Evolutionary conservation across 2,888 invertebrate genomes (phyloP).

Genomic region (Lithophane semibrunnea): DNA sequence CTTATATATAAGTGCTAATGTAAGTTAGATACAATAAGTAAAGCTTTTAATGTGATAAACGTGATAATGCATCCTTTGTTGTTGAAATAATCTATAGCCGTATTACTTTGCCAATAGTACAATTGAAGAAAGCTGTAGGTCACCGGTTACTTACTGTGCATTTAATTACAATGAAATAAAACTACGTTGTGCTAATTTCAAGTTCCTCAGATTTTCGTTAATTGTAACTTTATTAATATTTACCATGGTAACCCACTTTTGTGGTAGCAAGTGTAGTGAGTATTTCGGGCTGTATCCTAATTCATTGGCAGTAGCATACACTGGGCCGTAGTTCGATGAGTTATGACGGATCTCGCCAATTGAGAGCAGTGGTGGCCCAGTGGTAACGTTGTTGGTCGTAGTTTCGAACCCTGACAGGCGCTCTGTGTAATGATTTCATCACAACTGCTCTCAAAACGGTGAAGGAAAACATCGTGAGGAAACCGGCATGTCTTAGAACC

Average conservation of each 20-base stretch:
- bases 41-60: too few species aligned
- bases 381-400: too few species aligned
- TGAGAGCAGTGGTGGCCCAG: too few species aligned
- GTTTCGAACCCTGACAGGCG: too few species aligned
- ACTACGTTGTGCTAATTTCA: conserved; percentile 6
- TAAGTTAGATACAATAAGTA: too few species aligned
- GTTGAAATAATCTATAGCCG: background rate
- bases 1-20: too few species aligned
- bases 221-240: background rate
- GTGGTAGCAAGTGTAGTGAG: conserved; percentile 7
- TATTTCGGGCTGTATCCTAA: conserved; percentile 16
- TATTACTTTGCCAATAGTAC: conserved; percentile 26
- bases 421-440: too few species aligned
- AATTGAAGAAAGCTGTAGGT: background rate
- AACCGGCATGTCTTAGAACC: too few species aligned
- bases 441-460: too few species aligned
- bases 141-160: conserved; percentile 4
- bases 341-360: background rate
- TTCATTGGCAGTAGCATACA: conserved; percentile 2
- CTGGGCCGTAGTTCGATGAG: background rate
- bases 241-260: conserved; percentile 10
- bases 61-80: too few species aligned
- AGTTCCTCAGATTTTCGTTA: conserved; percentile 19
- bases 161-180: conserved; percentile 19
- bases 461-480: too few species aligned